phyloP scores from a whole-genome alignment of 2,888 invertebrate species.

The Trichopoda pennipes region DNA sequence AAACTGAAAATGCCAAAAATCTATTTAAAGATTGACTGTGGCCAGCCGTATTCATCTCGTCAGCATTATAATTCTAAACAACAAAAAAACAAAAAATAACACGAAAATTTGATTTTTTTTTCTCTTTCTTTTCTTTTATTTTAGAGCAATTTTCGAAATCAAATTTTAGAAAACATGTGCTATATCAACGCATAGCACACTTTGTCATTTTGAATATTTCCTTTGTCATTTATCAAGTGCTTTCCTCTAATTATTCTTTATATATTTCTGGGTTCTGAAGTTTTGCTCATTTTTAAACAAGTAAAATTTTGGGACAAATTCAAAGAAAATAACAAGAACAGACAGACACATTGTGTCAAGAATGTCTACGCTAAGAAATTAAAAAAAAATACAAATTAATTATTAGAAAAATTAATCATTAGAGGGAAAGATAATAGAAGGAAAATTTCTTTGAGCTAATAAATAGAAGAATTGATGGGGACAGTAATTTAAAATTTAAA shows the following conservation, averaged over 20 bases:
- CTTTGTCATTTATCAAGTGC: slow-evolving; percentile 16
- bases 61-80: slow-evolving; percentile 31
- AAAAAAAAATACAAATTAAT: no score
- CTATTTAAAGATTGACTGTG: slow-evolving; percentile 70
- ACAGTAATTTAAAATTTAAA: no score
- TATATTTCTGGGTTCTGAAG: background rate
- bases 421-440: no score
- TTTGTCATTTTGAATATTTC: slow-evolving; percentile 20
- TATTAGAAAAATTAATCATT: no score
- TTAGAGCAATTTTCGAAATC: background rate
- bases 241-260: background rate
- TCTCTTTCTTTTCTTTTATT: slow-evolving; percentile 5
- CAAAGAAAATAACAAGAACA: background rate
- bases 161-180: background rate
- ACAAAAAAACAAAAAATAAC: background rate
- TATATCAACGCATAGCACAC: background rate
- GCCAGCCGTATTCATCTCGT: slow-evolving; percentile 44
- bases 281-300: background rate
- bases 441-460: no score
- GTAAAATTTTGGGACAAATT: background rate
- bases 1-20: slow-evolving; percentile 49
- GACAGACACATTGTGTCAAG: no score
- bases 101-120: background rate
- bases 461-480: no score
- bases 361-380: no score